phyloP scores from a whole-genome alignment of 2,113 vertebrate species.

The Catharus bicknelli region DNA sequence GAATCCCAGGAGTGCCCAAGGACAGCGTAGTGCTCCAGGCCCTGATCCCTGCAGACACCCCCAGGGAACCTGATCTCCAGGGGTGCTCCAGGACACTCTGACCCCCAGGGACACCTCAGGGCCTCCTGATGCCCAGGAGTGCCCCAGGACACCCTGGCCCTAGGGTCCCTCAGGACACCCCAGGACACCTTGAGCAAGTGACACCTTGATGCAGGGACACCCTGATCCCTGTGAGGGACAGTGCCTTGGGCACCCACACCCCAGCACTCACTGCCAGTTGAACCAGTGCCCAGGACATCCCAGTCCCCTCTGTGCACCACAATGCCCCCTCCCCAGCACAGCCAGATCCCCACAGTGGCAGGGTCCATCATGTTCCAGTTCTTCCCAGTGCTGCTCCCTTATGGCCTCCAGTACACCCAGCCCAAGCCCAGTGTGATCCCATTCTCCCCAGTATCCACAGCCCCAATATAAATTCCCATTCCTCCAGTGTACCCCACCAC shows the following conservation, averaged over 20 bases:
- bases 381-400: not conserved
- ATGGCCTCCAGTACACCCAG: not conserved
- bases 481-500: fast-evolving
- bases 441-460: not conserved
- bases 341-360: not conserved
- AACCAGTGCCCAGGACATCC: not conserved
- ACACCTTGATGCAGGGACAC: not conserved
- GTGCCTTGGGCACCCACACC: not conserved
- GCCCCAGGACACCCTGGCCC: not conserved
- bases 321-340: not conserved
- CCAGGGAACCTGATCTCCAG: not conserved
- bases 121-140: fast-evolving
- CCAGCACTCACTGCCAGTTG: not conserved
- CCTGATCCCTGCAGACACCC: not conserved
- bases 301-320: not conserved
- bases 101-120: not conserved
- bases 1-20: not conserved
- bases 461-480: not conserved
- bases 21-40: not conserved
- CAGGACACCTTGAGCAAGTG: not conserved
- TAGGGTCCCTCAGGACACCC: no score
- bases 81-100: not conserved
- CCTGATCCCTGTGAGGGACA: fast-evolving
- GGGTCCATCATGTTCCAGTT: not conserved
- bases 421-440: not conserved